Evolutionary conservation across 2,113 vertebrate genomes (phyloP).

Genomic region (zebrafish (Danio rerio)): DNA sequence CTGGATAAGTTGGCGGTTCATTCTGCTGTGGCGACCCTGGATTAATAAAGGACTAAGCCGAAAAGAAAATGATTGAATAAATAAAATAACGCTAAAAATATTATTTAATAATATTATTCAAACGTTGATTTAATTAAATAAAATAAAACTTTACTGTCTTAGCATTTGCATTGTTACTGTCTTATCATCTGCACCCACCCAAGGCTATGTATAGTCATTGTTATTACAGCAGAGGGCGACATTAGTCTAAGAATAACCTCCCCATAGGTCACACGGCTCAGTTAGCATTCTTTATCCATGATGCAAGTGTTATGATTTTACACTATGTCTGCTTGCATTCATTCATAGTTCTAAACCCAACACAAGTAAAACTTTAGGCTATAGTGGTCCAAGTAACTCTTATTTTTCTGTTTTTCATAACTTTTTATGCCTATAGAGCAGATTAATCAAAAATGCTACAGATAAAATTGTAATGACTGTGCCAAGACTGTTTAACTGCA

Average conservation of each 20-base stretch:
- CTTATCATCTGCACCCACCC: background rate
- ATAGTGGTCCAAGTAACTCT: background rate
- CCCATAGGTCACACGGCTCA: background rate
- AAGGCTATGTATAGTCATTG: background rate
- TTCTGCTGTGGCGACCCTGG: no score
- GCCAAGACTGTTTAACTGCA: background rate
- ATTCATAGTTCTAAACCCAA: background rate
- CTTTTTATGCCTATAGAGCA: background rate
- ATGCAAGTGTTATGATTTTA: slow-evolving; percentile 12
- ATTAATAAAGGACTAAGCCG: no score
- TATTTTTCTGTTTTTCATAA: background rate
- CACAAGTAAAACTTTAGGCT: background rate
- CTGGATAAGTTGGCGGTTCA: no score
- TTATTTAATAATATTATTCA: background rate
- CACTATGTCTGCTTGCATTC: background rate
- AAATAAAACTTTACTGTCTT: slow-evolving; percentile 8
- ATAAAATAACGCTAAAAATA: no score
- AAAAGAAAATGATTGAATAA: no score
- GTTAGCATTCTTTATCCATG: background rate
- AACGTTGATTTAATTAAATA: background rate
- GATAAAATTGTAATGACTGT: background rate
- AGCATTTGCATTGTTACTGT: background rate
- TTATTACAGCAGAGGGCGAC: slow-evolving; percentile 41
- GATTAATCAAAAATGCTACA: background rate
- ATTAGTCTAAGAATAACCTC: slow-evolving; percentile 32